Conservation (phyloP, 2,113 vertebrate species). For the Geothlypis trichas region DNA sequence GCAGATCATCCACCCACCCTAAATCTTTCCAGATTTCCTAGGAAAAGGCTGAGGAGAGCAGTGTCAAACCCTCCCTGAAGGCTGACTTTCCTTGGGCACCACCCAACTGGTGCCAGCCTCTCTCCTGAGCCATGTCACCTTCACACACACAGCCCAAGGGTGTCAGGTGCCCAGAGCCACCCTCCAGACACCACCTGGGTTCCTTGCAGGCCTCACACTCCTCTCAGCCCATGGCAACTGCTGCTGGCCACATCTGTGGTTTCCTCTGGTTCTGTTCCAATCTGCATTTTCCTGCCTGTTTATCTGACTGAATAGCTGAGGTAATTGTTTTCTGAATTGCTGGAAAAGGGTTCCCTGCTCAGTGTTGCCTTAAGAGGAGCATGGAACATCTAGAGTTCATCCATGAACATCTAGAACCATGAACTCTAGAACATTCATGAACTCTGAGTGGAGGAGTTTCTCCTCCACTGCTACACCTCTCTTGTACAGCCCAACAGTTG, state of each 20-base stretch:
- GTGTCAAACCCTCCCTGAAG: neutral
- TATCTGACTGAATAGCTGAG: neutral
- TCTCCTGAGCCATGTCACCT: neutral
- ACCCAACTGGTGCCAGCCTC: neutral
- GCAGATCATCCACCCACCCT: neutral
- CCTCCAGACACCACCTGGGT: neutral
- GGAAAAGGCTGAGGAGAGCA: neutral
- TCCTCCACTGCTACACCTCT: neutral
- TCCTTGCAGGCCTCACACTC: neutral
- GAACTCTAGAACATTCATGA: too few relatives aligned
- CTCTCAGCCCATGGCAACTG: neutral
- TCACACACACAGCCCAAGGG: neutral
- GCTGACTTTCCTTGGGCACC: rapidly evolving
- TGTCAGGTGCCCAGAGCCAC: neutral
- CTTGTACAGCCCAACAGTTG: neutral
- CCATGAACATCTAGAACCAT: too few relatives aligned
- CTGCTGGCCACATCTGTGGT: rapidly evolving
- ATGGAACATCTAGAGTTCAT: neutral
- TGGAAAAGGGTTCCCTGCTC: neutral
- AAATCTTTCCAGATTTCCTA: neutral
- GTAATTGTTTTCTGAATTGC: neutral
- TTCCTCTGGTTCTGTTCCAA: neutral
- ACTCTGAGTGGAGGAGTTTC: neutral
- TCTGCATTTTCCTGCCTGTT: neutral
- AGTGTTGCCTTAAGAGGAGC: neutral